Base-by-base conservation (phyloP, 2,888 invertebrate genomes). In the Microplitis deprimator region DNA sequence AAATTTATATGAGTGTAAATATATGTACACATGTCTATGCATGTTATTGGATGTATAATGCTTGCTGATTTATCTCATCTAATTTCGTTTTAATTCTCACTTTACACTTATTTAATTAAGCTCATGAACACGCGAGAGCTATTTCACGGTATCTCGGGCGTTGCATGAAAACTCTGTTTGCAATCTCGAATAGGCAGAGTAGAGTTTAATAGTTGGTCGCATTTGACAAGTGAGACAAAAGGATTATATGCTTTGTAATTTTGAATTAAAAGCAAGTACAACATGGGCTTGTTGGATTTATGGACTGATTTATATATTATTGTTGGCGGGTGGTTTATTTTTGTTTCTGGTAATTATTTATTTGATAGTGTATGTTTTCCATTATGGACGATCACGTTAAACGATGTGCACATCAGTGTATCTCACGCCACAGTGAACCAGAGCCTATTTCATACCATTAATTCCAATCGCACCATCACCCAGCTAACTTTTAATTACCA, bases 401-500 rank as follows among this genome's bases (percentile, higher is more conserved):
- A 60, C 69, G 59, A 65, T 71, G 67, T 67, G 59, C 73, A 68
- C 62, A 73, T 77, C 68, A 67, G 73, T 67, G 50, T 50, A 50
- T 50, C 68, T 73, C 73, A 73, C 68, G 62, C 41, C 61, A 73
- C 72, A 61, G 17, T 86, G 87, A 86, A 87, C 68, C 59, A 60
- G 29, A 59, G 68, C 64, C 50, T 50, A 64, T 77, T 77, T 86
- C 88, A 88, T 87, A 86, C 87, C 89, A 88, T 89, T 88, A 88
- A 88, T 88, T 87, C 85, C 87, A 88, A 88, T 89, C 86, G 87
- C 86, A 50, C 50, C 50, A 87, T 87, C 88, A 86, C 85, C 79
- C 85, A 82, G 84, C 83, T 86, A 85, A 85, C 82, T 89, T 89
- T 89, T 89, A 89, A 89, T 89, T 88, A 89, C 86, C 88, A 86